Evolutionary conservation across 1,140 invertebrate genomes (phyloP).

Genomic region (Lutraria rhynchaena): DNA sequence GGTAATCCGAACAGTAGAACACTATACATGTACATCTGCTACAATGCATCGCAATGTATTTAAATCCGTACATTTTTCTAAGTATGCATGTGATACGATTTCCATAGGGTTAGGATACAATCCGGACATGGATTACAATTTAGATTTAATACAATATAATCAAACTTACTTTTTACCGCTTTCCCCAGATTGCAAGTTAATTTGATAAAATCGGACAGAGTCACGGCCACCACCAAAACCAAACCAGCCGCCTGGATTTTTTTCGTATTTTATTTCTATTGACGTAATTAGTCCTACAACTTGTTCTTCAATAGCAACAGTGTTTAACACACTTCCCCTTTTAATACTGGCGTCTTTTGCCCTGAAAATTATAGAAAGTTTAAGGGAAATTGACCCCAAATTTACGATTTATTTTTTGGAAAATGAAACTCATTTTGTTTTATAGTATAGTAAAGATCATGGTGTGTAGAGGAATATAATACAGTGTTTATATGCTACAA

Average conservation of each 20-base stretch:
- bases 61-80: too few species aligned
- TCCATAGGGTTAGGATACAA: too few species aligned
- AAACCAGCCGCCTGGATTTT: slow-evolving; percentile 28
- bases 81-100: too few species aligned
- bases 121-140: too few species aligned
- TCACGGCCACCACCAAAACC: slow-evolving; percentile 29
- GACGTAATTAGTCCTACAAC: slow-evolving; percentile 50
- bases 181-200: slow-evolving; percentile 53
- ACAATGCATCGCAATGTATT: too few species aligned
- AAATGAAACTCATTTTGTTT: not conserved
- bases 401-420: too few species aligned
- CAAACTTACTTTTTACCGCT: slow-evolving; percentile 42
- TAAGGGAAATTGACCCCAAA: too few species aligned
- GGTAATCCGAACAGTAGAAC: too few species aligned
- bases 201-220: slow-evolving; percentile 7
- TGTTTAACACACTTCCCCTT: not conserved
- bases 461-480: not conserved
- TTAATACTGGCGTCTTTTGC: slow-evolving; percentile 2
- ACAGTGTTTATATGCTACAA: not conserved
- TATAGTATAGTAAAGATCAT: not conserved
- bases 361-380: not conserved
- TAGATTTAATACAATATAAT: too few species aligned
- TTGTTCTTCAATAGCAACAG: slow-evolving; percentile 34
- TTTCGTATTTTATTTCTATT: slow-evolving; percentile 49
- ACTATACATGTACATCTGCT: too few species aligned